Base-by-base conservation (phyloP, 2,113 vertebrate genomes). In the Panurus biarmicus region DNA sequence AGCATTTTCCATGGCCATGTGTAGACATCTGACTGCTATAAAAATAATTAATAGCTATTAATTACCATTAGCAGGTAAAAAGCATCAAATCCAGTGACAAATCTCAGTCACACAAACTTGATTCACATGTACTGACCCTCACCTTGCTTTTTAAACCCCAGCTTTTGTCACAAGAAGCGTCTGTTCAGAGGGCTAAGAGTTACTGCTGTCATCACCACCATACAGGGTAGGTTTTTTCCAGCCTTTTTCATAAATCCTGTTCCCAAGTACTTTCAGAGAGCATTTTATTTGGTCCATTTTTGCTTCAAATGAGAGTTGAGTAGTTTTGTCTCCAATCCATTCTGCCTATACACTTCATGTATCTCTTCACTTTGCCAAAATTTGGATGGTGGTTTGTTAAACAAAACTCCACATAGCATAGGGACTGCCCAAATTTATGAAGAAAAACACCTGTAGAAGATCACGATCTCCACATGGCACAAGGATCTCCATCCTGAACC, bases 41-140 rank as follows among this genome's bases (percentile, higher is more conserved):
- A 81, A 22, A 5, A 29, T 10, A 67, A 47, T 51, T 29, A 74
- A 20, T 36, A 54, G 5, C 12, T 67, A 20, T 24, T 66, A 58
- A 47, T 82, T 81, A 24, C 8, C 16, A 16, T 69, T 74, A 65
- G 5, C 25, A 61, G 62, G 12, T 45, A 69, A 15, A 76, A 72
- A 81, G 3, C 15, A 29, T 21, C 10, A 44, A 50, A 35, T 56
- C 50, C 23, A 25, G 6, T 47, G 33, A 36, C 24, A 72, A 84
- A 40, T 2, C 23, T 74, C 45, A 51, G 35, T 40, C 6, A 19
- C 33, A 48, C 48, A 53, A 77, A 22, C 4, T 9, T 28, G 33
- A 64, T 35, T 78, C 0, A 0, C 19, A 7, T 0, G 2, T 33
- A 4, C 12, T 73, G 61, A 51, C 23, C 44, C 11, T 71, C 16